phyloP scores from a whole-genome alignment of 2,888 invertebrate species.

The Junonia oenone region DNA sequence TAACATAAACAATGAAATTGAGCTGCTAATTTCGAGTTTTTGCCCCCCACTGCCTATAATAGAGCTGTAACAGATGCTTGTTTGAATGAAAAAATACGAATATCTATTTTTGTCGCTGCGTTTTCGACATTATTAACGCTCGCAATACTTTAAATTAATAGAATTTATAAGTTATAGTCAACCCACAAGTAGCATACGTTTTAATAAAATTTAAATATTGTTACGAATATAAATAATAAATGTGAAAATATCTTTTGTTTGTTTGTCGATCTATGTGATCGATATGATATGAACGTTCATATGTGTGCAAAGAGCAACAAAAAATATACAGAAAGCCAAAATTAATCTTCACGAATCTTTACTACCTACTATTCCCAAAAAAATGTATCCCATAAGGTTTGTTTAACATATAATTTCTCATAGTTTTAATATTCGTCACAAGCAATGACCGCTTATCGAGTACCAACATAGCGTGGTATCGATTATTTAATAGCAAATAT shows the following conservation, averaged over 20 bases:
- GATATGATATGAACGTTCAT: no score
- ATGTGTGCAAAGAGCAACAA: no score
- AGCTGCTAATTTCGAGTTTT: conserved; percentile 13
- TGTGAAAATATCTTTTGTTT: not conserved
- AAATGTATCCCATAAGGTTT: not conserved
- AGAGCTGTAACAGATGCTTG: conserved; percentile 19
- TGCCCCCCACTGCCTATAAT: conserved; percentile 11
- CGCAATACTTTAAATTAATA: not conserved
- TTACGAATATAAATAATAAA: not conserved
- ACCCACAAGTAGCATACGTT: not conserved
- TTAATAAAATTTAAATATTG: not conserved
- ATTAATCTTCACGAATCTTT: not conserved
- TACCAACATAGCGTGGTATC: conserved; percentile 45
- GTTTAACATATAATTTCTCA: not conserved
- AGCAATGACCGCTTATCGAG: conserved; percentile 70
- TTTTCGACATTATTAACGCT: not conserved
- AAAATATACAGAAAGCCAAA: not conserved
- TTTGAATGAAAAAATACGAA: not conserved
- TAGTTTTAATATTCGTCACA: conserved; percentile 35
- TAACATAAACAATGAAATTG: conserved; percentile 19
- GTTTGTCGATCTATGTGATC: not conserved
- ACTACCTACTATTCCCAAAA: no score
- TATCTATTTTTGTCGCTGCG: conserved; percentile 1
- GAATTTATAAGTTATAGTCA: not conserved
- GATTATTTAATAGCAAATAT: conserved; percentile 78